phyloP scores from a whole-genome alignment of 2,888 invertebrate species.

The Lampropteryx suffumata region DNA sequence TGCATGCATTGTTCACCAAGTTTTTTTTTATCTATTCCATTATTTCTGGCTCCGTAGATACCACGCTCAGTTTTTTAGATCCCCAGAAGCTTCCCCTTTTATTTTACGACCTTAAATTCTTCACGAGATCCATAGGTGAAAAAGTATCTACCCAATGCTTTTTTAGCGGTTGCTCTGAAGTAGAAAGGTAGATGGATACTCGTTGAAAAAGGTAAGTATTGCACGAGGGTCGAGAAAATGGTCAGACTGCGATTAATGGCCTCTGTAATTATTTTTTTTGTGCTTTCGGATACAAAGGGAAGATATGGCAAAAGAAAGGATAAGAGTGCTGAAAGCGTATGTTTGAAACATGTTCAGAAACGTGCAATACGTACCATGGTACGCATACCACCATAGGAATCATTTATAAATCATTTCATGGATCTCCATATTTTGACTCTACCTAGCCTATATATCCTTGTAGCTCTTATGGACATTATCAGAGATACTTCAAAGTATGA shows the following conservation, averaged over 20 bases:
- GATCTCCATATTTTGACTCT: no score
- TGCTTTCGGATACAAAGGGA: constrained; percentile 12
- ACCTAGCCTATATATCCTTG: no score
- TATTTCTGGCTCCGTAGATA: constrained; percentile 27
- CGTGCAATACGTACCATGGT: no score
- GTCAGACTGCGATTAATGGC: constrained; percentile 60
- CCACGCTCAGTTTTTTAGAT: constrained; percentile 45
- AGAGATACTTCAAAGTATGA: no score
- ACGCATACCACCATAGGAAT: no score
- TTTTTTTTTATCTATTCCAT: constrained; percentile 31
- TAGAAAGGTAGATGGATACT: constrained; percentile 34
- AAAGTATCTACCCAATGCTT: constrained; percentile 52
- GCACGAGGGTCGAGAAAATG: constrained; percentile 50
- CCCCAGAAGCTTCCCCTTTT: constrained; percentile 55
- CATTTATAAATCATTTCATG: no score
- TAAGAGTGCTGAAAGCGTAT: no score
- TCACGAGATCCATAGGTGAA: constrained; percentile 72
- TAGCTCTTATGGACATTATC: no score
- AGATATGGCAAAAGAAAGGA: background rate
- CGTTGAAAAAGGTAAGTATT: constrained; percentile 44
- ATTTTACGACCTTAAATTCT: constrained; percentile 81
- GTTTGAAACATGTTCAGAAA: no score
- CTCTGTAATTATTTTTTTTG: constrained; percentile 48
- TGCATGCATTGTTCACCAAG: no score
- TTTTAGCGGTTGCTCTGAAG: constrained; percentile 51